A percentile compares a stretch with the other conserved stretches of the same genome.
phyloP scores from a whole-genome alignment of 2,888 invertebrate genomes.

The Zhuqinia jingwanae region DNA sequence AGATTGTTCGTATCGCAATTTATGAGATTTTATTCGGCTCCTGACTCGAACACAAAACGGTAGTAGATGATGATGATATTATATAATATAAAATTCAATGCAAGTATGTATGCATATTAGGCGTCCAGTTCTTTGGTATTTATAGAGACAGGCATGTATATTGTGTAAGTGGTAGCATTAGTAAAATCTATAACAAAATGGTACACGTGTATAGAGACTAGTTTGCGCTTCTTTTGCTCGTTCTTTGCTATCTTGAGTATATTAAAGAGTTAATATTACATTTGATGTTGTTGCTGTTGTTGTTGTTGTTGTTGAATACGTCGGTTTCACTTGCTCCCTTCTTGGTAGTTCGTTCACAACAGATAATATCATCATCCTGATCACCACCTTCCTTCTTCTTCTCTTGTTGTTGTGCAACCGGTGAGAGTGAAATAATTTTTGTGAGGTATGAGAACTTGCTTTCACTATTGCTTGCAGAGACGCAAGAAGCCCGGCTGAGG shows the following conservation, averaged over 20 bases:
- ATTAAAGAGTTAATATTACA: constrained; percentile 47
- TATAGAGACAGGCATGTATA: not conserved
- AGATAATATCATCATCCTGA: constrained; percentile 45
- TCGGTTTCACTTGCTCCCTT: constrained; percentile 29
- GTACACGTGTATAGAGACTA: constrained; percentile 2
- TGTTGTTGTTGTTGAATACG: constrained; percentile 8
- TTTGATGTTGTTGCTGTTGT: constrained; percentile 35
- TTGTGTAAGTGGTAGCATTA: constrained; percentile 6
- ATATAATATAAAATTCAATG: not conserved
- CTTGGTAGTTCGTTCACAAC: constrained; percentile 12
- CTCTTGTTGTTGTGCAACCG: constrained; percentile 54
- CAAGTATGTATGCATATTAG: constrained; percentile 8
- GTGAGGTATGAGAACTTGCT: constrained; percentile 43
- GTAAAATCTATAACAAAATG: no score
- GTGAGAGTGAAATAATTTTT: constrained; percentile 61
- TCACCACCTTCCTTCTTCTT: constrained; percentile 20
- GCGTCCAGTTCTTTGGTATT: not conserved
- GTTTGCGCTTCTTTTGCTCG: no score
- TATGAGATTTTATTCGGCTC: constrained; percentile 58
- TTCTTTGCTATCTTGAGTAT: constrained; percentile 64
- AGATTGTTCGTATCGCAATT: constrained; percentile 63
- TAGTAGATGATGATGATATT: not conserved
- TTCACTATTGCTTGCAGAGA: not conserved
- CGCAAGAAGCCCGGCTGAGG: no score
- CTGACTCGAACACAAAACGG: constrained; percentile 24